Conservation (phyloP, 2,113 vertebrate species). For the Oryzias melastigma region DNA sequence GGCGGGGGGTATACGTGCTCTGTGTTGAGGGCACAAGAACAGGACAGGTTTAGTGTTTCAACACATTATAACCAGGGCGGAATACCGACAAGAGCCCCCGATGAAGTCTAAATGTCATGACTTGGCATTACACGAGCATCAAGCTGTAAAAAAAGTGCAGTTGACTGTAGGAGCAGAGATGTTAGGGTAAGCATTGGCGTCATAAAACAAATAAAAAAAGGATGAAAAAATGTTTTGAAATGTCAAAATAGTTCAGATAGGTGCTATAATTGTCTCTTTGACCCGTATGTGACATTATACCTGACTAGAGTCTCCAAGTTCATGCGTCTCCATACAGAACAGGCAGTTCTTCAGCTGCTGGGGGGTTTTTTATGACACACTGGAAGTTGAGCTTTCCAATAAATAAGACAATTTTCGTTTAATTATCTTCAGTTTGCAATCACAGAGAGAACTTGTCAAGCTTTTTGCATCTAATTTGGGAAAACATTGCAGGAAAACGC, state of each 20-base stretch:
- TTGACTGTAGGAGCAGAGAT: constrained; percentile 10
- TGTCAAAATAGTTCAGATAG: no score
- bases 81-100: constrained; percentile 44
- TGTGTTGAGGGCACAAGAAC: constrained; percentile 56
- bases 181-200: constrained; percentile 4
- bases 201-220: no score
- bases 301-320: not conserved
- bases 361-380: no score
- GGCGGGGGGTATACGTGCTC: constrained; percentile 25
- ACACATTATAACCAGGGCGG: constrained; percentile 48
- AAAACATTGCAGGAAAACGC: no score
- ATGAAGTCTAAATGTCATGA: constrained; percentile 69
- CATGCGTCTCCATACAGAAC: not conserved
- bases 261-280: no score
- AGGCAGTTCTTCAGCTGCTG: not conserved
- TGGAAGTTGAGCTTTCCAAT: no score
- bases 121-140: constrained; percentile 42
- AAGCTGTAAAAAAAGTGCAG: constrained; percentile 16
- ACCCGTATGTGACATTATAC: no score
- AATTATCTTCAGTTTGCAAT: no score
- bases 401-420: no score
- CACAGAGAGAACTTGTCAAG: no score
- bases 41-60: constrained; percentile 64
- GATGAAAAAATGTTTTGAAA: no score
- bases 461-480: no score